Evolutionary conservation across 2,113 vertebrate species (phyloP).

Genomic region (Scopus umbretta): DNA sequence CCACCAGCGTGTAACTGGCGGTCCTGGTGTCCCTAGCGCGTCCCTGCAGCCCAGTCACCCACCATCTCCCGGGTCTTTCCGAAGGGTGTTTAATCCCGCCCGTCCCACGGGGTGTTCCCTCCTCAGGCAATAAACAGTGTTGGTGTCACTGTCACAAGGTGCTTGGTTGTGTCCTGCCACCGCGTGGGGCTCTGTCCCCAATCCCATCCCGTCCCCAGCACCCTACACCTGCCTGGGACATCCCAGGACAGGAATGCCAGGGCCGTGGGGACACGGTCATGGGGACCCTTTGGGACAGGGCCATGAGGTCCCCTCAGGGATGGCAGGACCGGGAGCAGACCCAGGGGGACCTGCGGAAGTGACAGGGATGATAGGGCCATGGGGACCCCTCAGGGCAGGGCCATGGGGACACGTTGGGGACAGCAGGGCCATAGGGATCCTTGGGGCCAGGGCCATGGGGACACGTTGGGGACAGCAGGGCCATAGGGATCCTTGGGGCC

Average conservation of each 20-base stretch:
- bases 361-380: no score
- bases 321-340: no score
- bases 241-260: background rate
- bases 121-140: background rate
- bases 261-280: background rate
- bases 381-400: background rate
- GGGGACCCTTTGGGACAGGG: no score
- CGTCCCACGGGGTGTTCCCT: accelerated
- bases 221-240: background rate
- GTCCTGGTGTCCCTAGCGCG: accelerated
- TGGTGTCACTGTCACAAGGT: background rate
- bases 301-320: no score
- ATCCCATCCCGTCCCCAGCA: background rate
- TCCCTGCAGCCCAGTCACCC: background rate
- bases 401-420: no score
- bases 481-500: background rate
- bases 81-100: background rate
- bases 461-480: no score
- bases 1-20: background rate
- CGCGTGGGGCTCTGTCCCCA: accelerated
- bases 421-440: background rate
- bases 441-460: background rate
- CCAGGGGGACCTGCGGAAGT: no score
- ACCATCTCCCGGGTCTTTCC: accelerated
- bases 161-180: background rate